Base-by-base conservation (phyloP, 2,797 vertebrate genomes). In the Crotalus adamanteus region DNA sequence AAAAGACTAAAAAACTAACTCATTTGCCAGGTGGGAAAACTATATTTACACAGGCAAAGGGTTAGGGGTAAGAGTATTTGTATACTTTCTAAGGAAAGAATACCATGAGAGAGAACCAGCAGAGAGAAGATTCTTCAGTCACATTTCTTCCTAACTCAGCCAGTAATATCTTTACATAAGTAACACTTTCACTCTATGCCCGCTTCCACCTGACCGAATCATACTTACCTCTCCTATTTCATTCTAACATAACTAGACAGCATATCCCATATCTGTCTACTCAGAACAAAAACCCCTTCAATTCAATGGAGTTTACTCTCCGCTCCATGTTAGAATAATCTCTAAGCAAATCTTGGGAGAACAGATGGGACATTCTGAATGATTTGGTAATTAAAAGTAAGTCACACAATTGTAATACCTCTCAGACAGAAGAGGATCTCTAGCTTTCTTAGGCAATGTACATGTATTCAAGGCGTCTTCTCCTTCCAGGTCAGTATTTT, bases 361-460 rank as follows among this genome's bases (percentile, higher is more conserved):
- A 88, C 25, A 51, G 55, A 13, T 53, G 8, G 57, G 47, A 51
- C 69, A 42, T 9, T 65, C 78, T 63, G 20, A 59, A 37, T 1
- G 2, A 3, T 60, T 83, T 42, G 26, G 2, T 12, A 5, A 18
- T 26, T 26, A 60, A 51, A 60, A n/a, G 47, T 0, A 11, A 56
- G 42, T 59, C 78, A 0, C 7, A 20, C 8, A 6, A 20, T 56
- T 83, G 28, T 57, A 95, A 93, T 98, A 99, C 99, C 98, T 98
- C 96, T 99, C 98, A 93, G 99, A 99, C 1, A 99, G 95, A 37
- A 99, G 97, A 0, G 98, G 98, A 65, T 98, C 97, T 88, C 98
- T 98, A 3, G 98, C 97, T 97, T 98, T 99, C 96, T 97, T 98
- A 11, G 99, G 98, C 95, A 99, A 97, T 5, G 98, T 9, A 91